Conservation (phyloP, 1,140 invertebrate genomes). For the Drosophila bifasciata region DNA sequence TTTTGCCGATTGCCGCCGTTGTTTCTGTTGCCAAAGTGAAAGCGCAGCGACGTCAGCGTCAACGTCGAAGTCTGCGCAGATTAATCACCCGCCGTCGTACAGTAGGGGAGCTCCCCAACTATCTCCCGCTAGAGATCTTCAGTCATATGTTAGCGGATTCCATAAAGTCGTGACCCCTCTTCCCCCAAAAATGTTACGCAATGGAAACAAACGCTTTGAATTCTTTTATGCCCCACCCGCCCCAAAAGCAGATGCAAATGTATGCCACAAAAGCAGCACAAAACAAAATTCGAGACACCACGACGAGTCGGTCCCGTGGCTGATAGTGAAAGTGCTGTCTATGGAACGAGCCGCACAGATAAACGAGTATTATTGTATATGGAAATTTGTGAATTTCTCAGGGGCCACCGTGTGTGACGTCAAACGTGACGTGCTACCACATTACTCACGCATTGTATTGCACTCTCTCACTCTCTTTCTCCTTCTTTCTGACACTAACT, state of each 20-base stretch:
- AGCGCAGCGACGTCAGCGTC: slow-evolving; percentile 57
- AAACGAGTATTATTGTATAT: slow-evolving; percentile 22
- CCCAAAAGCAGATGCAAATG: slow-evolving; percentile 46
- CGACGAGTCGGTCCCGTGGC: not conserved
- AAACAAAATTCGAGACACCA: not conserved
- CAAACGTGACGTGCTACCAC: slow-evolving; percentile 49
- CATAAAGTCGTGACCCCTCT: slow-evolving; percentile 60
- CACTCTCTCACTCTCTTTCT: slow-evolving; percentile 14
- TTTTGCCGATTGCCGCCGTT: slow-evolving; percentile 11
- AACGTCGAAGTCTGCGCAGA: slow-evolving; percentile 49
- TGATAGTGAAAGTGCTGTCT: slow-evolving; percentile 72
- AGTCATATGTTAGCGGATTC: slow-evolving; percentile 1
- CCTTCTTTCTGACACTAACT: slow-evolving; percentile 19
- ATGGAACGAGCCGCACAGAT: slow-evolving; percentile 37
- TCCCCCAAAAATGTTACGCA: slow-evolving; percentile 33
- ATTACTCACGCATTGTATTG: slow-evolving; percentile 53
- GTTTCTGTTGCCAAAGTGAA: slow-evolving; percentile 69
- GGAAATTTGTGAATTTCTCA: slow-evolving; percentile 65
- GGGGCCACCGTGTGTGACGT: slow-evolving; percentile 58
- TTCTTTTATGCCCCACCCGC: slow-evolving; percentile 54
- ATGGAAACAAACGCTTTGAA: slow-evolving; percentile 36
- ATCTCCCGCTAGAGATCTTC: slow-evolving; percentile 20
- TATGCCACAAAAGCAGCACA: slow-evolving; percentile 39
- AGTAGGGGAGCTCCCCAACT: slow-evolving; percentile 6
- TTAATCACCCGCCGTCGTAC: slow-evolving; percentile 66